These are phyloP conservation scores for Drosophila arawakana DNA, from an alignment of 1,140 invertebrate genomes.

Conservation along the genomic window DNA sequence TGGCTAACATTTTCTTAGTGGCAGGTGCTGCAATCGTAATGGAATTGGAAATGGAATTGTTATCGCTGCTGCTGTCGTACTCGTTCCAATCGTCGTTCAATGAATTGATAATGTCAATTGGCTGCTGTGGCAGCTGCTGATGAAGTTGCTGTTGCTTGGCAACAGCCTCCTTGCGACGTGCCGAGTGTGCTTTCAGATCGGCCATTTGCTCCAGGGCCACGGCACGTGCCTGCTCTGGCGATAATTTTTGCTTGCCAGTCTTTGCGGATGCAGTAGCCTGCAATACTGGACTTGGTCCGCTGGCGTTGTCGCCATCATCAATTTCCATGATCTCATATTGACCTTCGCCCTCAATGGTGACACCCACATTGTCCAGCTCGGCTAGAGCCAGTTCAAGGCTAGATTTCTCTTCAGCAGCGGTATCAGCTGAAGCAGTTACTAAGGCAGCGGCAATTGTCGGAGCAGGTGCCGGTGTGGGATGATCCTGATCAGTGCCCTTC, in stretches of 20 bases:
- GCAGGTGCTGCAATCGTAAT: constrained; percentile 8
- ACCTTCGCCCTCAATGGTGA: constrained; percentile 79
- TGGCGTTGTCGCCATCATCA: constrained; percentile 60
- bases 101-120: constrained; percentile 57
- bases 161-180: constrained; percentile 61
- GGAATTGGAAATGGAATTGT: constrained; percentile 11
- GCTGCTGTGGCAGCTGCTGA: constrained; percentile 15
- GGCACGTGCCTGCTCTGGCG: constrained; percentile 70
- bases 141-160: constrained; percentile 27
- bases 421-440: background rate
- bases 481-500: constrained; percentile 63
- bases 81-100: constrained; percentile 82
- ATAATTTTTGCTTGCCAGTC: constrained; percentile 49
- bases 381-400: constrained; percentile 52
- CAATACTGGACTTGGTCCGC: constrained; percentile 27
- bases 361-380: constrained; percentile 57
- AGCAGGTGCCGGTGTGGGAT: background rate
- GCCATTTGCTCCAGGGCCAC: constrained; percentile 78
- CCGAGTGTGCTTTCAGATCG: constrained; percentile 45
- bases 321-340: constrained; percentile 83
- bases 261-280: constrained; percentile 16
- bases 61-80: constrained; percentile 59
- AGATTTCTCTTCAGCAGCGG: constrained; percentile 24
- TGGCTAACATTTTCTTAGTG: constrained; percentile 16
- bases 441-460: background rate